Evolutionary conservation across 2,113 vertebrate genomes (phyloP).

Genomic region (Macquaria ambigua): DNA sequence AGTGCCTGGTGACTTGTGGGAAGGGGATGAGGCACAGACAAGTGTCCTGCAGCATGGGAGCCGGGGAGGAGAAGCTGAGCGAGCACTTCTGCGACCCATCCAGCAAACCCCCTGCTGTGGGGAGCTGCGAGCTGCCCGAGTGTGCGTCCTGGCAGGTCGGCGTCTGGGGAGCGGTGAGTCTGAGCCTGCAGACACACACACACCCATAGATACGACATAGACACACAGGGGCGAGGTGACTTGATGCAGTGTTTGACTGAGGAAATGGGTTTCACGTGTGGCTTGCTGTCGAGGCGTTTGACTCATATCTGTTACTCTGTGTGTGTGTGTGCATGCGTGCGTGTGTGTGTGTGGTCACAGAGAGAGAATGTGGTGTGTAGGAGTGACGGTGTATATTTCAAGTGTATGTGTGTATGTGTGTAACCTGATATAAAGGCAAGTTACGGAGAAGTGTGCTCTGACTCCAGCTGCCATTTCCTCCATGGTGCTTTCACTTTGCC

Average conservation of each 20-base stretch:
- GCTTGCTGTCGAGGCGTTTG: slow-evolving; percentile 23
- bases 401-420: slow-evolving; percentile 25
- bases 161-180: slow-evolving; percentile 94
- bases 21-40: slow-evolving; percentile 90
- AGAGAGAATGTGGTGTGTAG: slow-evolving; percentile 44
- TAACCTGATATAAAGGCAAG: slow-evolving; percentile 52
- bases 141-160: slow-evolving; percentile 95
- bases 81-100: slow-evolving; percentile 88
- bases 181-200: slow-evolving; percentile 5
- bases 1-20: slow-evolving; percentile 95
- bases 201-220: slow-evolving; percentile 13
- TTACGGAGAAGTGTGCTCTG: slow-evolving; percentile 57
- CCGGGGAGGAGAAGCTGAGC: slow-evolving; percentile 86
- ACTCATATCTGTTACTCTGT: slow-evolving; percentile 29
- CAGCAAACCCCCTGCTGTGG: slow-evolving; percentile 85
- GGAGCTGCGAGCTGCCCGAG: slow-evolving; percentile 86
- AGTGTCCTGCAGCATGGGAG: slow-evolving; percentile 86
- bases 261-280: slow-evolving; percentile 71
- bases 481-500: slow-evolving; percentile 66
- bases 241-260: slow-evolving; percentile 51
- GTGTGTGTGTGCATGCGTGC: slow-evolving; percentile 26
- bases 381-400: slow-evolving; percentile 43
- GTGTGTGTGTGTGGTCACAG: slow-evolving; percentile 42
- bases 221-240: slow-evolving; percentile 29
- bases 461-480: slow-evolving; percentile 75